Percentiles rank a stretch among this genome's conserved stretches.
These are phyloP conservation scores for Aspiorhynchus laticeps DNA, from an alignment of 2,113 vertebrate species.

Conservation along the genomic window DNA sequence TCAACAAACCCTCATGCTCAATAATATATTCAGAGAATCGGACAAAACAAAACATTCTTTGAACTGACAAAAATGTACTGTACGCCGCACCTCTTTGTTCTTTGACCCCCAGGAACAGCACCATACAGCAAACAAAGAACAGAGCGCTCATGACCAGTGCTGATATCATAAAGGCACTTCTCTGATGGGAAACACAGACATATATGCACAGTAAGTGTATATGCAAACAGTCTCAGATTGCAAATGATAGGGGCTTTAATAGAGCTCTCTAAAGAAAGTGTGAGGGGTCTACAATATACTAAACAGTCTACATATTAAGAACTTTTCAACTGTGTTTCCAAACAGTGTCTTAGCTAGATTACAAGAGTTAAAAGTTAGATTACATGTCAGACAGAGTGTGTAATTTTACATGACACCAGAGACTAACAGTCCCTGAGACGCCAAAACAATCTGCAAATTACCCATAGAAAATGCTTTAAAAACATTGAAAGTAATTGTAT, in stretches of 20 bases:
- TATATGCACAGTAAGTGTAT: constrained; percentile 6
- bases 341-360: not conserved
- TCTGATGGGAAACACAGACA: constrained; percentile 57
- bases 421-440: not conserved
- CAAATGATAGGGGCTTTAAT: not conserved
- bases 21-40: not conserved
- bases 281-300: not conserved
- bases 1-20: not conserved
- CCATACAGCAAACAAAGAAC: constrained; percentile 74
- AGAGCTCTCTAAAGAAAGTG: not conserved
- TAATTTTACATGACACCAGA: not conserved
- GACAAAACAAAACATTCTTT: not conserved
- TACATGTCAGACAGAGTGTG: not conserved
- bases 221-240: not conserved
- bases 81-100: constrained; percentile 71
- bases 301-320: not conserved
- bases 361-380: not conserved
- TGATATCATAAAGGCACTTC: constrained; percentile 70
- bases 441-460: not conserved
- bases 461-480: not conserved
- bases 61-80: not conserved
- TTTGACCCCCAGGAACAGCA: constrained; percentile 76
- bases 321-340: not conserved
- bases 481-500: not conserved
- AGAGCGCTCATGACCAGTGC: constrained; percentile 69